Evolutionary conservation across 2,888 invertebrate genomes (phyloP), one percentile per base, ranked within the genome.

Genomic region (Halocaridina rubra): DNA sequence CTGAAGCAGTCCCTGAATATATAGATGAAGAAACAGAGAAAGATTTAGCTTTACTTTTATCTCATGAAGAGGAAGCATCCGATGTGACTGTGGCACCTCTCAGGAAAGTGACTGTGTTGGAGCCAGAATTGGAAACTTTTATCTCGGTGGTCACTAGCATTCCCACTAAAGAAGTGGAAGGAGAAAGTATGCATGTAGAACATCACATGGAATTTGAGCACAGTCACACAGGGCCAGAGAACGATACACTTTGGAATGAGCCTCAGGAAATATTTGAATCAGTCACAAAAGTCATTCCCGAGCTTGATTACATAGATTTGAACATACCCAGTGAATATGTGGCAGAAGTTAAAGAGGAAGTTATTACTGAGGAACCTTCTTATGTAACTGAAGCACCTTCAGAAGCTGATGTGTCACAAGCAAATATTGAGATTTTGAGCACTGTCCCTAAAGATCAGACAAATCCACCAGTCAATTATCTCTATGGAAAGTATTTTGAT

Each of bases 401-500:
- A 13, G 32, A 29, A 32, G 32, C 33, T n/a, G 80, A 80, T n/a
- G 7, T 53, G 10, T 5, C 53, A 53, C 7, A 10, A 3, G 10
- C 80, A 16, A 61, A 81, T 46, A 81, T 86, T 16, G 81, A 82
- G 24, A 86, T 76, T 32, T 64, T 82, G 7, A 32, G 22, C 8
- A 16, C 81, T 4, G 53, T 32, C 30, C 32, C 46, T 7, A 72
- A 80, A 19, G 57, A 57, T 10, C 22, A 75, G 3, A 19, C 33
- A 5, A 39, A 27, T 59, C 69, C 86, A 22, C 79, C 80, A 22
- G 84, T 69, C 13, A 87, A 87, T 27, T 80, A 81, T 13, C 78
- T 87, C 59, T 86, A 81, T 32, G 79, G 87, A 4, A 85, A 87
- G 32, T 74, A 85, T 32, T 81, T 76, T 64, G 86, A 86, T 24